Conservation (phyloP, 2,888 invertebrate species). For the Rhagonycha fulva region DNA sequence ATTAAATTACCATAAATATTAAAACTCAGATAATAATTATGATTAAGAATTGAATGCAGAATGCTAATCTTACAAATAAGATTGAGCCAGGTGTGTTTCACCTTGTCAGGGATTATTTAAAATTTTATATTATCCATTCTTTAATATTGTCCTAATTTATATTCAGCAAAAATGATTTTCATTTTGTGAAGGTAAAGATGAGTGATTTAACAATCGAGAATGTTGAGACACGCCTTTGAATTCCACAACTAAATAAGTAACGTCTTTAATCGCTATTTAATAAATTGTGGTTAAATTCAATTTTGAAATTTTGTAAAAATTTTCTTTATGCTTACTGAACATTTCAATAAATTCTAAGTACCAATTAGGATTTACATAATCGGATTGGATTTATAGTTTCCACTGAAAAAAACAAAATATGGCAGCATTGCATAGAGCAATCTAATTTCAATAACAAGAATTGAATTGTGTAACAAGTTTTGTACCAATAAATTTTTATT, state of each 20-base stretch:
- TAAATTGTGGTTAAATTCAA: background rate
- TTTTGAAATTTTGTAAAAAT: background rate
- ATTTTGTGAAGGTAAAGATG: background rate
- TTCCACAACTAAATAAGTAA: background rate
- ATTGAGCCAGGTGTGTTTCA: background rate
- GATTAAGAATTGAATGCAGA: background rate
- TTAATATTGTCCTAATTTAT: slow-evolving; percentile 3
- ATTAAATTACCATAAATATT: background rate
- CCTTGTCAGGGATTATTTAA: slow-evolving; percentile 2
- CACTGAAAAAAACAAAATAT: background rate
- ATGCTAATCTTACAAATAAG: background rate
- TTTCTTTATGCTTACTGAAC: background rate
- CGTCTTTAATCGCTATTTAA: background rate
- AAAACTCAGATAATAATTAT: background rate
- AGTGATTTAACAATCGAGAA: background rate
- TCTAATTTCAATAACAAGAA: background rate
- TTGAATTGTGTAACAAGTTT: background rate
- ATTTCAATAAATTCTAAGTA: background rate
- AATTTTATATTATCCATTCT: slow-evolving; percentile 1
- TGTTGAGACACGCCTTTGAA: background rate
- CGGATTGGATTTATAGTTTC: background rate
- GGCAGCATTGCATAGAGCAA: background rate
- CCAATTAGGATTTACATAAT: background rate
- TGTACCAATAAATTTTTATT: background rate
- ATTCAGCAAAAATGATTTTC: background rate